phyloP scores from a whole-genome alignment of 2,113 vertebrate genomes.

The Rhabdornis inornatus region DNA sequence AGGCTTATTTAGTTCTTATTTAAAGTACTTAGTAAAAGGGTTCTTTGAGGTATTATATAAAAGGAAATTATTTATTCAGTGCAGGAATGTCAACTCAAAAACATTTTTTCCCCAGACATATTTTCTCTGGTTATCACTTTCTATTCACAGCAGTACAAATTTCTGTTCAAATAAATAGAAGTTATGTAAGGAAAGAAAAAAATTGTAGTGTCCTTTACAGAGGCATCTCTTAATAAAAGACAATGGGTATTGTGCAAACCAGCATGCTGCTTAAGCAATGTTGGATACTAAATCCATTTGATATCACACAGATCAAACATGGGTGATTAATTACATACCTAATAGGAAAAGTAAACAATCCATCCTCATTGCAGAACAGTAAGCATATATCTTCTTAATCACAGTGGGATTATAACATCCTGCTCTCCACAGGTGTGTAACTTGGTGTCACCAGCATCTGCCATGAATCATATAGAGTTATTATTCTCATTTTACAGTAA shows the following conservation, averaged over 20 bases:
- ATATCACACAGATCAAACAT: constrained; percentile 41
- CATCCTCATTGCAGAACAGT: constrained; percentile 26
- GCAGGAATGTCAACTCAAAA: background rate
- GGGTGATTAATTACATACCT: constrained; percentile 68
- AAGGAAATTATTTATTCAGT: background rate
- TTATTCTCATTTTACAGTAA: constrained; percentile 68
- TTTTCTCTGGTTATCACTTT: background rate
- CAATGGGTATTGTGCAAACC: background rate
- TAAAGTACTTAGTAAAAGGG: background rate
- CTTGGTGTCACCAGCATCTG: constrained; percentile 63
- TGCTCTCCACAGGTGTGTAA: constrained; percentile 67
- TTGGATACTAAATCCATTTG: constrained; percentile 39
- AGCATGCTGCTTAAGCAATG: background rate
- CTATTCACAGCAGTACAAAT: constrained; percentile 15
- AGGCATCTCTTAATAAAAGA: constrained; percentile 1
- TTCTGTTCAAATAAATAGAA: constrained; percentile 3
- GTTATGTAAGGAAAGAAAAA: constrained; percentile 24
- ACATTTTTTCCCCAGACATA: background rate
- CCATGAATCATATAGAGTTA: constrained; percentile 69
- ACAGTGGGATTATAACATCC: constrained; percentile 63
- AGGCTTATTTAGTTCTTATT: background rate
- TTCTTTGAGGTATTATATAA: background rate
- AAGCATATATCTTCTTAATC: constrained; percentile 64
- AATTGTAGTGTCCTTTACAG: background rate
- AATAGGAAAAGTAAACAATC: constrained; percentile 69